These are phyloP conservation scores for Sebastes taczanowskii DNA, from an alignment of 2,797 vertebrate genomes.

Conservation along the genomic window DNA sequence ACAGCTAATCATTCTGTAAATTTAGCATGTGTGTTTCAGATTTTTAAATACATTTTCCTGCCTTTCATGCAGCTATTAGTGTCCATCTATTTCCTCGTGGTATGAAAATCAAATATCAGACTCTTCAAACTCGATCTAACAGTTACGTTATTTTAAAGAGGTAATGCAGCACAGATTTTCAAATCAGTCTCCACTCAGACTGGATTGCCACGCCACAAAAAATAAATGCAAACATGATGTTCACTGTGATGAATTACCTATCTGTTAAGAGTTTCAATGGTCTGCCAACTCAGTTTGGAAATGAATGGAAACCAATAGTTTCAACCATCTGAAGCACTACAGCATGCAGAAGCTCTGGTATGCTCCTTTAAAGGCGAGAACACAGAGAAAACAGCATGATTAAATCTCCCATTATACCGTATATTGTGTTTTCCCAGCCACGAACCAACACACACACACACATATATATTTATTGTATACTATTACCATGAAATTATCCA, in stretches of 20 bases:
- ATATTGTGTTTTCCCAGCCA: neutral
- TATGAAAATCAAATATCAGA: neutral
- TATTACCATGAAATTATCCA: neutral
- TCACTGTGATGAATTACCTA: neutral
- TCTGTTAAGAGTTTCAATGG: neutral
- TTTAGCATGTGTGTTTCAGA: neutral
- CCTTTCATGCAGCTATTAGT: neutral
- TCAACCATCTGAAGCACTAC: neutral
- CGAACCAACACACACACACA: neutral
- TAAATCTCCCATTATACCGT: neutral
- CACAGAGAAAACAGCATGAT: neutral
- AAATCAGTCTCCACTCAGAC: neutral
- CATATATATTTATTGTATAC: neutral
- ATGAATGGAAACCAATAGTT: neutral
- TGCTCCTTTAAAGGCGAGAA: neutral
- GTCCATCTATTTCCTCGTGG: neutral
- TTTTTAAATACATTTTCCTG: neutral
- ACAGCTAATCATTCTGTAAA: neutral
- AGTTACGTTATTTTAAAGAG: neutral
- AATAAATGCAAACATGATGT: constrained; percentile 5
- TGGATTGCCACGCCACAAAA: neutral
- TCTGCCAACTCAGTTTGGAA: neutral
- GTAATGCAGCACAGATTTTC: constrained; percentile 1
- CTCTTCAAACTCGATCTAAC: neutral
- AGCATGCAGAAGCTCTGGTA: neutral